Percentiles rank a stretch among this genome's conserved stretches.
Evolutionary conservation across 2,888 invertebrate species (phyloP).

Genomic region (Pristionchus maxplancki): DNA sequence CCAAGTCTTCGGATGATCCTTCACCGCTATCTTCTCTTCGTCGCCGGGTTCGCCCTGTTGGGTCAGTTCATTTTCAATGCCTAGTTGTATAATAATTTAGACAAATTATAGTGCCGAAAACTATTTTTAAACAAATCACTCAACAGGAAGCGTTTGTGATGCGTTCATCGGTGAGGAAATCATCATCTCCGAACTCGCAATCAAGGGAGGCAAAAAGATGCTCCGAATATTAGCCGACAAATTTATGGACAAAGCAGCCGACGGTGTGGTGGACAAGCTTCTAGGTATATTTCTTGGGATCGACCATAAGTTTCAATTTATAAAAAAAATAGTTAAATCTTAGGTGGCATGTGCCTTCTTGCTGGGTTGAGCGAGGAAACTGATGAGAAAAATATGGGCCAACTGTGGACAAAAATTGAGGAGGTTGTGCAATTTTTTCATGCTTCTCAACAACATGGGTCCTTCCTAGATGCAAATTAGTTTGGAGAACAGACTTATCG

Average conservation of each 20-base stretch:
- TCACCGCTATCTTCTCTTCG: background rate
- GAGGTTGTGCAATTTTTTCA: background rate
- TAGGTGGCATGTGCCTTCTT: background rate
- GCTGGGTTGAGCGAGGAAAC: background rate
- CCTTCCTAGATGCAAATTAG: background rate
- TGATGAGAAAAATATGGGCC: background rate
- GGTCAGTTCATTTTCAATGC: background rate
- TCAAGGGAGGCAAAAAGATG: background rate
- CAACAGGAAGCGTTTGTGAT: background rate
- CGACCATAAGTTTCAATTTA: background rate
- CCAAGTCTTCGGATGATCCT: background rate
- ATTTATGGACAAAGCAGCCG: background rate
- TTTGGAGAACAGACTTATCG: background rate
- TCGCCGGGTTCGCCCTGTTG: background rate
- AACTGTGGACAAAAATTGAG: background rate
- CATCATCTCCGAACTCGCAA: background rate
- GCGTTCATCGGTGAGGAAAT: background rate
- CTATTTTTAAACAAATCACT: background rate
- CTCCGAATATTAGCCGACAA: background rate
- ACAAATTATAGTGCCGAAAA: too few species aligned
- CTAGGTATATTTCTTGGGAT: background rate
- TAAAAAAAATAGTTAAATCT: too few species aligned
- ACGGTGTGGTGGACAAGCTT: background rate
- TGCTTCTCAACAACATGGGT: too few species aligned
- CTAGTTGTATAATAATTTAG: too few species aligned